Conservation (phyloP, 2,797 vertebrate species). For the Tokudaia muenninki region DNA sequence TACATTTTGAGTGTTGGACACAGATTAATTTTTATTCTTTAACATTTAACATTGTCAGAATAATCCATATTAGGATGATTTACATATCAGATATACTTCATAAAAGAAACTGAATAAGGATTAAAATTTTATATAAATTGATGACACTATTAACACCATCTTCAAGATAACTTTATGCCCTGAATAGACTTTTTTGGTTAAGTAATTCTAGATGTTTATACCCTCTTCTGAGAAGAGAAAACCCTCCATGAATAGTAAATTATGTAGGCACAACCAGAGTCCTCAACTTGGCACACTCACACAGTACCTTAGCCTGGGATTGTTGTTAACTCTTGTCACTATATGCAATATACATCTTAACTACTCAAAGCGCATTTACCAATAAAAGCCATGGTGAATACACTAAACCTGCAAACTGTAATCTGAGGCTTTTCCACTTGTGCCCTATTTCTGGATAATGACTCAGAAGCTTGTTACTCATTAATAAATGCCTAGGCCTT, state of each 20-base stretch:
- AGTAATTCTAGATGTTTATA: not conserved
- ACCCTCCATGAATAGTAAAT: not conserved
- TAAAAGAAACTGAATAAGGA: not conserved
- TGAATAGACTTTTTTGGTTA: not conserved
- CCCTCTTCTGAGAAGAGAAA: not conserved
- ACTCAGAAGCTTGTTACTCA: not conserved
- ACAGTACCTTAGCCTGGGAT: not conserved
- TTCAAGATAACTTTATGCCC: not conserved
- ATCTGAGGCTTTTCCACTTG: not conserved
- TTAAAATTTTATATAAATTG: not conserved
- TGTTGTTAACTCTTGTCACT: not conserved
- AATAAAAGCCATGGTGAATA: not conserved
- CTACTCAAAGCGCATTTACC: not conserved
- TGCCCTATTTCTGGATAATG: not conserved
- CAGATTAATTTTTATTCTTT: conserved; percentile 32
- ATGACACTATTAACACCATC: not conserved
- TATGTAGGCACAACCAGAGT: not conserved
- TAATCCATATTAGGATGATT: not conserved
- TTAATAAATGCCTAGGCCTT: not conserved
- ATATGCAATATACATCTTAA: not conserved
- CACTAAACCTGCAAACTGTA: not conserved
- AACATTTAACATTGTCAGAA: conserved; percentile 25
- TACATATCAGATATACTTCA: conserved; percentile 26
- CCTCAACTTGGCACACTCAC: not conserved
- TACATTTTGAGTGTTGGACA: not conserved